Conservation (phyloP, 2,113 vertebrate genomes). For the Forbesichthys agassizii region DNA sequence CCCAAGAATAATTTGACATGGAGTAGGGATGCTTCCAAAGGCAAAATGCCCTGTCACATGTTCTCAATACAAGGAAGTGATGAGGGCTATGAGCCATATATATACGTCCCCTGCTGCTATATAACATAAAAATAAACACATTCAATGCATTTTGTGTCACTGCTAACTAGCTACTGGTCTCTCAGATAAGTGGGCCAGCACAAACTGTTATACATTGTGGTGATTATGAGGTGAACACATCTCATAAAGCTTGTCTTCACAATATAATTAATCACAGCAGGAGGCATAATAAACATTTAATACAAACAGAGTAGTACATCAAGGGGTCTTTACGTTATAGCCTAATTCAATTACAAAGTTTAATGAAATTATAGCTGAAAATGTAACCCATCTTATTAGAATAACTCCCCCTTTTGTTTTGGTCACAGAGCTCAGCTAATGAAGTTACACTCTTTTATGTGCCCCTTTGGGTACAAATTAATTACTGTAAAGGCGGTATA, state of each 20-base stretch:
- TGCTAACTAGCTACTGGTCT: constrained; percentile 51
- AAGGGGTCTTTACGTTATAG: constrained; percentile 54
- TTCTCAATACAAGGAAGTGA: constrained; percentile 68
- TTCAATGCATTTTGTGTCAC: constrained; percentile 50
- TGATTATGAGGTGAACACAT: constrained; percentile 64
- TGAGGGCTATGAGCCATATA: constrained; percentile 63
- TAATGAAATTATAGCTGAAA: constrained; percentile 62
- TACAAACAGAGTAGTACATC: constrained; percentile 49
- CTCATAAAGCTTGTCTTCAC: constrained; percentile 70
- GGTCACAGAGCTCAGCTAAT: constrained; percentile 27
- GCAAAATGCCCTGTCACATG: constrained; percentile 68
- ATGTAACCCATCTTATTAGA: constrained; percentile 45
- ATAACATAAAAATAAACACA: constrained; percentile 46
- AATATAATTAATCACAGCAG: constrained; percentile 73
- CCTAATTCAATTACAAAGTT: constrained; percentile 67
- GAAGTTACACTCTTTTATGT: constrained; percentile 21
- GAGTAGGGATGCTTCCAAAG: constrained; percentile 70
- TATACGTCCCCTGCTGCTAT: constrained; percentile 55
- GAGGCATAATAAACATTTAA: constrained; percentile 64
- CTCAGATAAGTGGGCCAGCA: constrained; percentile 44
- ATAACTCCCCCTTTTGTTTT: constrained; percentile 17
- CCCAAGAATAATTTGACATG: constrained; percentile 71
- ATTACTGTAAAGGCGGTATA: constrained; percentile 1
- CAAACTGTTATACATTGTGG: constrained; percentile 50
- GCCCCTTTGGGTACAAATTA: constrained; percentile 14